A percentile compares a stretch with the other conserved stretches of the same genome.
These are phyloP conservation scores for Leucozona laternaria DNA, from an alignment of 2,888 invertebrate genomes.

Conservation along the genomic window DNA sequence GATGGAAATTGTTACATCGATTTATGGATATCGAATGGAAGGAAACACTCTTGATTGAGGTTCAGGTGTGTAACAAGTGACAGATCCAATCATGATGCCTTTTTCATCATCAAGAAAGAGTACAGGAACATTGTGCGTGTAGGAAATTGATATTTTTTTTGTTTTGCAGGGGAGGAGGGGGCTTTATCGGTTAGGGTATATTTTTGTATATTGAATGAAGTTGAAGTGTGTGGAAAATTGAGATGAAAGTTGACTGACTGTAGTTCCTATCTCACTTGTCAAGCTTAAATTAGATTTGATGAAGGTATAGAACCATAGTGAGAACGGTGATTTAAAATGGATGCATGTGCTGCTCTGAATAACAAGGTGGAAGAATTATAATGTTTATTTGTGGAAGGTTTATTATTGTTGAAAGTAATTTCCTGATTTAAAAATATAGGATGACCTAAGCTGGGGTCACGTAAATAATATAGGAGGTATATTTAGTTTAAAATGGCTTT, in stretches of 20 bases:
- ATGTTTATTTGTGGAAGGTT: no score
- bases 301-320: neutral
- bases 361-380: no score
- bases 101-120: conserved; percentile 9
- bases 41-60: conserved; percentile 36
- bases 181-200: no score
- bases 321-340: neutral
- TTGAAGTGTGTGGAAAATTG: neutral
- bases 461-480: no score
- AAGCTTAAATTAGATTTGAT: conserved; percentile 11
- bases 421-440: no score
- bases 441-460: no score
- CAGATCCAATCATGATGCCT: conserved; percentile 68
- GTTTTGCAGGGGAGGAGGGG: neutral
- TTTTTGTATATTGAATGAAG: neutral
- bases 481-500: no score
- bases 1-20: conserved; percentile 63
- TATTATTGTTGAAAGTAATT: no score
- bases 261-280: conserved; percentile 10
- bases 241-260: neutral
- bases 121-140: conserved; percentile 41
- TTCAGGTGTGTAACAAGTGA: conserved; percentile 69
- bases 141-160: conserved; percentile 60
- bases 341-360: neutral
- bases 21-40: conserved; percentile 47